Evolutionary conservation across 2,888 invertebrate species (phyloP).

Genomic region (Drosophila rellima): DNA sequence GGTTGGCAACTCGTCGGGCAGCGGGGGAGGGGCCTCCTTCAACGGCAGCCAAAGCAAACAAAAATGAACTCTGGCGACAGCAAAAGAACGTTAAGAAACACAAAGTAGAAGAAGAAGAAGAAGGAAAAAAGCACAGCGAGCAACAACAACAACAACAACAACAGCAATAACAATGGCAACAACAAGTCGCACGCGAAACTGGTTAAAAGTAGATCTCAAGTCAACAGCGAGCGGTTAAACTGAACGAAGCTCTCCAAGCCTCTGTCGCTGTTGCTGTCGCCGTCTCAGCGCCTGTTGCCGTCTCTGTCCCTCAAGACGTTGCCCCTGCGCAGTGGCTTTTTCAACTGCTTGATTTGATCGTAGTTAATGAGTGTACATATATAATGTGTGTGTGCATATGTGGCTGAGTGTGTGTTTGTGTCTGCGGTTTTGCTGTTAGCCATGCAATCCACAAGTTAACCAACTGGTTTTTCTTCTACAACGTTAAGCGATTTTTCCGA

Average conservation of each 20-base stretch:
- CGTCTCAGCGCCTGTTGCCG: constrained; percentile 15
- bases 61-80: constrained; percentile 74
- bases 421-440: constrained; percentile 20
- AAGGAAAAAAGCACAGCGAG: constrained; percentile 6
- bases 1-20: constrained; percentile 20
- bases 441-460: constrained; percentile 38
- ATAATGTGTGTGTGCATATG: background rate
- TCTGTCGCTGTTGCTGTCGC: constrained; percentile 8
- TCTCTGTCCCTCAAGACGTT: constrained; percentile 49
- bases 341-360: constrained; percentile 51
- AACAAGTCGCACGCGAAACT: constrained; percentile 50
- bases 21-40: constrained; percentile 19
- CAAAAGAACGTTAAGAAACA: constrained; percentile 51
- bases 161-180: constrained; percentile 28
- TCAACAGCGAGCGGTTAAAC: constrained; percentile 51
- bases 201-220: constrained; percentile 76
- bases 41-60: constrained; percentile 76
- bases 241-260: constrained; percentile 58
- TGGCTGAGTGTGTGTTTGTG: background rate
- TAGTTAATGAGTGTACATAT: constrained; percentile 33
- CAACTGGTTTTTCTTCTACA: constrained; percentile 63
- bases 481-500: constrained; percentile 43
- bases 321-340: constrained; percentile 51
- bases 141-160: constrained; percentile 19
- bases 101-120: constrained; percentile 13